A percentile compares a stretch with the other conserved stretches of the same genome.
These are phyloP conservation scores for Patella pellucida DNA, from an alignment of 2,888 invertebrate species.

Conservation along the genomic window DNA sequence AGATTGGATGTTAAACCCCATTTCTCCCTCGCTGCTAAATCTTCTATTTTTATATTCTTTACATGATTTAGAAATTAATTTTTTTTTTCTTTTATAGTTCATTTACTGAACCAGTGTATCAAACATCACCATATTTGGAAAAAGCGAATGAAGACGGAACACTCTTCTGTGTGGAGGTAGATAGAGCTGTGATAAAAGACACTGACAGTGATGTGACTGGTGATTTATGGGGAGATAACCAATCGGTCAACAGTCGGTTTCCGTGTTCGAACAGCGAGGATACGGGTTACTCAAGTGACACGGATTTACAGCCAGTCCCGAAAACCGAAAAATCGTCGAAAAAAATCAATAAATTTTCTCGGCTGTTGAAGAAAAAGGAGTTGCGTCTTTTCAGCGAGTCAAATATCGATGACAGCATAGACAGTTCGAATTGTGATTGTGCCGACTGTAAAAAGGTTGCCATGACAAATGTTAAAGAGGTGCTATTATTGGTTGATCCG, in stretches of 20 bases:
- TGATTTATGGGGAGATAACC: constrained; percentile 1
- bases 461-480: not conserved
- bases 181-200: constrained; percentile 23
- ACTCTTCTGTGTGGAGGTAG: constrained; percentile 50
- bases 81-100: constrained; percentile 31
- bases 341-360: constrained; percentile 14
- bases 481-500: constrained; percentile 1
- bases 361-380: constrained; percentile 17
- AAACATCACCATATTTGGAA: constrained; percentile 35
- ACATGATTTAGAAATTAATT: not conserved
- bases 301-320: constrained; percentile 28
- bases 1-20: no score
- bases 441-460: constrained; percentile 4
- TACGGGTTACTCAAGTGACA: constrained; percentile 49
- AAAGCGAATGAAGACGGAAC: constrained; percentile 48
- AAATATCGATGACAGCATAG: constrained; percentile 10
- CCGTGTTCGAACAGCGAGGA: constrained; percentile 37
- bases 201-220: not conserved
- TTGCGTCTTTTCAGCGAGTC: not conserved
- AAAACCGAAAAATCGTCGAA: constrained; percentile 13
- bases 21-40: not conserved
- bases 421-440: constrained; percentile 10
- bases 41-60: not conserved
- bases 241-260: constrained; percentile 1
- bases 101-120: constrained; percentile 24